Conservation (phyloP, 2,888 invertebrate species). For the Odontothrips loti region DNA sequence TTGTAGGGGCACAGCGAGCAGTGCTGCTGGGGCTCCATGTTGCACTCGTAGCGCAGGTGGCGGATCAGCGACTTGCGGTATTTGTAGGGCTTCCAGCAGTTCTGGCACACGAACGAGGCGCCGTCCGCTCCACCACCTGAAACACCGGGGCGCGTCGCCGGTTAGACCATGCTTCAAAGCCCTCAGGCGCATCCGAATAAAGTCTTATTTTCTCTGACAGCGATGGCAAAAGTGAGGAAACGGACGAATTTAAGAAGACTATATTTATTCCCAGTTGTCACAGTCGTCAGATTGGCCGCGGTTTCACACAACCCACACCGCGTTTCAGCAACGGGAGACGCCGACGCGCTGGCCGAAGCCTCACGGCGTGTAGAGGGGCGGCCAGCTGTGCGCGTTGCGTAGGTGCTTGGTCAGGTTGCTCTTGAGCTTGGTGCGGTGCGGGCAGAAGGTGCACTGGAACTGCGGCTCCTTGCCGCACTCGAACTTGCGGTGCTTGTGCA, state of each 20-base stretch:
- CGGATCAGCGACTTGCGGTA: slow-evolving; percentile 21
- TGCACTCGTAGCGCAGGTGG: slow-evolving; percentile 45
- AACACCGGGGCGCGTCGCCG: not conserved
- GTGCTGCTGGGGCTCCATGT: slow-evolving; percentile 44
- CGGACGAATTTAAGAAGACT: no score
- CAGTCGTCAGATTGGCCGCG: not conserved
- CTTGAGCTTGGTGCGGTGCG: slow-evolving; percentile 28
- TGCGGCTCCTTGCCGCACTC: slow-evolving; percentile 49
- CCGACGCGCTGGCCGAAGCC: no score
- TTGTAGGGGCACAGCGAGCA: slow-evolving; percentile 40
- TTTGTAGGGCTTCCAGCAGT: slow-evolving; percentile 34
- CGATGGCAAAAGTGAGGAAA: no score
- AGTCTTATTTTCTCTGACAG: no score
- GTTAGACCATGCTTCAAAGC: no score
- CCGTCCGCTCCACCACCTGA: not conserved
- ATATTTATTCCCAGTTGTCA: no score
- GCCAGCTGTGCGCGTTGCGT: not conserved
- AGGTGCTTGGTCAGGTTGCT: slow-evolving; percentile 28
- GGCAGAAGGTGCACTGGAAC: slow-evolving; percentile 44
- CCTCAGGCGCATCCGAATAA: no score
- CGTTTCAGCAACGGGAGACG: no score
- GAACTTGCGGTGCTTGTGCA: slow-evolving; percentile 40
- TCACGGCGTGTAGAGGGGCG: not conserved
- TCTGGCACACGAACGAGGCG: slow-evolving; percentile 30
- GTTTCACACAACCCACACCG: not conserved